phyloP scores from a whole-genome alignment of 1,140 invertebrate species.

The Dysdera silvatica region DNA sequence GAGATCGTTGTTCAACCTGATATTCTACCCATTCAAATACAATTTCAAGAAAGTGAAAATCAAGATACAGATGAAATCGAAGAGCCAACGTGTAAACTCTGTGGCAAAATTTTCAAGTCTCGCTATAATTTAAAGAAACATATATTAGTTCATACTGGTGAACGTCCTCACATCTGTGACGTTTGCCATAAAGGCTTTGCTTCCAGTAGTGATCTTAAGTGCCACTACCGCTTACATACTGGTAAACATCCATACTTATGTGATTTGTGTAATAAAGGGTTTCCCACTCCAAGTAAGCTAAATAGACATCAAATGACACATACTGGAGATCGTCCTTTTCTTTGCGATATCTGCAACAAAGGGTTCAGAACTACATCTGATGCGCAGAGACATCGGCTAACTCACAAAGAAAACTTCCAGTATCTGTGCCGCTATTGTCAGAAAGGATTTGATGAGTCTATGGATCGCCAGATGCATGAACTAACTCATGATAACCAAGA shows the following conservation, averaged over 20 bases:
- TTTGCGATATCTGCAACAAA: constrained; percentile 6
- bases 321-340: constrained; percentile 3
- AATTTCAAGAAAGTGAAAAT: no score
- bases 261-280: constrained; percentile 18
- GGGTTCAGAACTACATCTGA: constrained; percentile 13
- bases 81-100: no score
- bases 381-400: constrained; percentile 1
- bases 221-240: constrained; percentile 15
- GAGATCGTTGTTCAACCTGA: no score
- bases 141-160: constrained; percentile 11
- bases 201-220: neutral
- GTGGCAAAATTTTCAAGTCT: no score
- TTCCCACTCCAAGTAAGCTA: constrained; percentile 7
- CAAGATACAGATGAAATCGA: no score
- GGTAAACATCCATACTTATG: constrained; percentile 21
- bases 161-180: neutral
- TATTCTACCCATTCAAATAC: no score
- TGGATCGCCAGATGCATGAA: no score
- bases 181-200: constrained; percentile 15
- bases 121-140: constrained; percentile 53
- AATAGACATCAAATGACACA: constrained; percentile 14
- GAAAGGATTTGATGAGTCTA: no score
- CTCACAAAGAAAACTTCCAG: neutral
- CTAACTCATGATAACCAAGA: no score
- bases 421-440: no score